Percentiles rank a stretch among this genome's conserved stretches.
Evolutionary conservation across 2,113 vertebrate species (phyloP).

Genomic region (Erythrolamprus reginae): DNA sequence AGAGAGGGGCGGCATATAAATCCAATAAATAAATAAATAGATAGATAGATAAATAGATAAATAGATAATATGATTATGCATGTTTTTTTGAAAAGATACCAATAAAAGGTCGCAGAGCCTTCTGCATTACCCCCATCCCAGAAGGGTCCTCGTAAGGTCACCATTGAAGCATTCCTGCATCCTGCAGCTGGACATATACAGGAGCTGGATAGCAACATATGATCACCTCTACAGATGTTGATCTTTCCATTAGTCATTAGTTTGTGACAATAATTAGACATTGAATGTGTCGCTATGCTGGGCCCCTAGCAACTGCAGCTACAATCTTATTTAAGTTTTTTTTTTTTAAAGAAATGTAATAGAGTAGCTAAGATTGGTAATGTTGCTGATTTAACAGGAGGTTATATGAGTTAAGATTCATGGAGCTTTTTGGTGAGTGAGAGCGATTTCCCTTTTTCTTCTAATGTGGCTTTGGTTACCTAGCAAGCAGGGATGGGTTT

Average conservation of each 20-base stretch:
- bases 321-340: conserved; percentile 55
- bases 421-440: conserved; percentile 67
- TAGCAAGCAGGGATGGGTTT: conserved; percentile 5
- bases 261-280: conserved; percentile 64
- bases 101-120: too few relatives aligned
- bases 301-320: conserved; percentile 66
- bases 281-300: conserved; percentile 51
- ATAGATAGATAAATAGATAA: too few relatives aligned
- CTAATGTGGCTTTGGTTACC: conserved; percentile 67
- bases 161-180: conserved; percentile 35
- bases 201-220: conserved; percentile 30
- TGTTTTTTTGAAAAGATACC: neutral
- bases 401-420: conserved; percentile 66
- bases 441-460: conserved; percentile 44
- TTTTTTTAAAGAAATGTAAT: conserved; percentile 42
- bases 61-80: neutral
- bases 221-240: conserved; percentile 44
- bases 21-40: too few relatives aligned
- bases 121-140: neutral
- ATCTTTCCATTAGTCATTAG: conserved; percentile 61
- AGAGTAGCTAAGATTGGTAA: conserved; percentile 62
- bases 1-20: too few relatives aligned
- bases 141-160: neutral
- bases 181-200: conserved; percentile 34
- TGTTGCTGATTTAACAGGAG: conserved; percentile 73